These are phyloP conservation scores for Ericerus pela DNA, from an alignment of 1,140 invertebrate species.

Conservation along the genomic window DNA sequence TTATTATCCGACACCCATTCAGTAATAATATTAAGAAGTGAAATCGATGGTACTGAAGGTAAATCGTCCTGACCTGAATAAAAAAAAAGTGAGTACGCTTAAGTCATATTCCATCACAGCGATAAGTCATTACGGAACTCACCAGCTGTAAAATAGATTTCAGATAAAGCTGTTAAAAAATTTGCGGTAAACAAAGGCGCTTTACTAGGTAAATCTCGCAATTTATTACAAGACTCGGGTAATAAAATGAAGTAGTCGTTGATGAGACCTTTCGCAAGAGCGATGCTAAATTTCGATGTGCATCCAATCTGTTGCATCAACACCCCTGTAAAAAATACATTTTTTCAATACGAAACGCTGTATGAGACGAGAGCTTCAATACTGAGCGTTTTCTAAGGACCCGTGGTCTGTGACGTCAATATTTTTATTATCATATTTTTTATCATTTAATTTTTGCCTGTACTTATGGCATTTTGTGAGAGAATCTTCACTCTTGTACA, in stretches of 20 bases:
- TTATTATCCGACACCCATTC: slow-evolving; percentile 49
- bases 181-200: slow-evolving; percentile 65
- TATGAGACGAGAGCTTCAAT: too few species aligned
- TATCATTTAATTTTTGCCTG: too few species aligned
- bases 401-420: too few species aligned
- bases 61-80: not conserved
- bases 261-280: slow-evolving; percentile 55
- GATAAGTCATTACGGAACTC: not conserved
- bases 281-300: slow-evolving; percentile 39
- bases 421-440: too few species aligned
- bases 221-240: slow-evolving; percentile 43
- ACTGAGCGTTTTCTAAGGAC: too few species aligned
- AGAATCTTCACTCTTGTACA: too few species aligned
- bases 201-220: slow-evolving; percentile 48
- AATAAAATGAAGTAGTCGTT: slow-evolving; percentile 60
- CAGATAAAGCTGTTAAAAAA: slow-evolving; percentile 62
- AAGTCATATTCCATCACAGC: not conserved
- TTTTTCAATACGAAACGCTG: too few species aligned
- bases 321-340: slow-evolving; percentile 36
- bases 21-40: slow-evolving; percentile 33
- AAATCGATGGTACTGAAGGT: not conserved
- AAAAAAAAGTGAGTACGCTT: not conserved
- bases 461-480: too few species aligned
- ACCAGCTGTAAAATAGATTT: slow-evolving; percentile 42
- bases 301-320: slow-evolving; percentile 70